These are phyloP conservation scores for Stenopsyche tienmushanensis DNA, from an alignment of 1,140 invertebrate species.

Conservation along the genomic window DNA sequence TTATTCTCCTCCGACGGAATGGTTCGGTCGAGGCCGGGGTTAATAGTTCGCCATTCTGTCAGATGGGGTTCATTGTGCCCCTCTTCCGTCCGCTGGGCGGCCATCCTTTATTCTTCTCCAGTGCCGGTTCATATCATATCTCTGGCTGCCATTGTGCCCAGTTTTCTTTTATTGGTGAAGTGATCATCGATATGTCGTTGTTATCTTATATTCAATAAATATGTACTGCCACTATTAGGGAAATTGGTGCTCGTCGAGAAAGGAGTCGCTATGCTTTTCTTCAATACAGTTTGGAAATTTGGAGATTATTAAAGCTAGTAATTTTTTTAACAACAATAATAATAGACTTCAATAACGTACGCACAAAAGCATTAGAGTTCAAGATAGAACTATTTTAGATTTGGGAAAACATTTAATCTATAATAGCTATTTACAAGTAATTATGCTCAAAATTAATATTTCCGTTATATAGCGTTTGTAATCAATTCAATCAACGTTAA, in stretches of 20 bases:
- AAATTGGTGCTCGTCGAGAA: slow-evolving; percentile 14
- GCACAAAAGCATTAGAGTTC: too few relatives aligned
- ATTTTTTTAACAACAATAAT: too few relatives aligned
- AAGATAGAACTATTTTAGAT: too few relatives aligned
- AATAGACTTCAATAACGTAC: too few relatives aligned
- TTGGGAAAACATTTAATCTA: too few relatives aligned
- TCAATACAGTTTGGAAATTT: too few relatives aligned
- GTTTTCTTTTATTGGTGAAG: slow-evolving; percentile 35
- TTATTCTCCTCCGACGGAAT: slow-evolving; percentile 29
- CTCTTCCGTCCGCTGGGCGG: slow-evolving; percentile 15
- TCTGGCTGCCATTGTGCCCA: slow-evolving; percentile 25
- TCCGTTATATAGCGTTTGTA: too few relatives aligned
- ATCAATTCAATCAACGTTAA: too few relatives aligned
- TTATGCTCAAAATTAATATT: too few relatives aligned
- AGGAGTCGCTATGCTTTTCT: too few relatives aligned
- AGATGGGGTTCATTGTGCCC: slow-evolving; percentile 32
- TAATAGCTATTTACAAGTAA: too few relatives aligned
- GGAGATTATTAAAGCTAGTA: too few relatives aligned
- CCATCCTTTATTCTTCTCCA: slow-evolving; percentile 26
- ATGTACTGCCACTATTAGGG: slow-evolving; percentile 25
- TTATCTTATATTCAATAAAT: slow-evolving; percentile 30
- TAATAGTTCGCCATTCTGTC: slow-evolving; percentile 32
- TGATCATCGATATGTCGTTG: slow-evolving; percentile 36
- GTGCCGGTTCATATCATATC: slow-evolving; percentile 27
- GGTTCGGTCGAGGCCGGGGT: slow-evolving; percentile 21